These are phyloP conservation scores for Prosapia bicincta DNA, from an alignment of 2,888 invertebrate genomes.

Conservation along the genomic window DNA sequence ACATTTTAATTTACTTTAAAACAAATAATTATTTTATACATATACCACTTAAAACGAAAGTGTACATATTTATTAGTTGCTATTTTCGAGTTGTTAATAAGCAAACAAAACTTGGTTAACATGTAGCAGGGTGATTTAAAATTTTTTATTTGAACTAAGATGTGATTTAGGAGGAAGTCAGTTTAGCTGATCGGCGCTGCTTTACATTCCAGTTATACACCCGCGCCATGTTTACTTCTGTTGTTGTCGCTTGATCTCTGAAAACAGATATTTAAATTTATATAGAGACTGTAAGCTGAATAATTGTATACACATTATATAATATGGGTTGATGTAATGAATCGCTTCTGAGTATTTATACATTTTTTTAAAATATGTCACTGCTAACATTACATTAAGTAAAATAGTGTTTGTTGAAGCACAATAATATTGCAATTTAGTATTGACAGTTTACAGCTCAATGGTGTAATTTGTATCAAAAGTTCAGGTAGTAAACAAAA, in stretches of 20 bases:
- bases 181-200: conserved; percentile 72
- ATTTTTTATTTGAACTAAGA: too few relatives aligned
- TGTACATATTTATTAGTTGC: neutral
- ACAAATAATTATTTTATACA: neutral
- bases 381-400: too few relatives aligned
- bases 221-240: conserved; percentile 98
- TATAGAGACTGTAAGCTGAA: conserved; percentile 36
- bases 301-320: too few relatives aligned
- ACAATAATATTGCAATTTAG: too few relatives aligned
- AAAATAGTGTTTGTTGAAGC: too few relatives aligned
- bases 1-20: neutral
- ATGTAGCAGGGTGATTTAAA: too few relatives aligned
- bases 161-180: conserved; percentile 34
- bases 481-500: too few relatives aligned
- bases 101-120: neutral
- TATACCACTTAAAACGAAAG: neutral
- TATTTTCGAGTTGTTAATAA: neutral
- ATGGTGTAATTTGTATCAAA: too few relatives aligned
- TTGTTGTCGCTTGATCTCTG: conserved; percentile 96
- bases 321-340: too few relatives aligned
- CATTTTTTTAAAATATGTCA: too few relatives aligned
- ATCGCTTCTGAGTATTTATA: too few relatives aligned
- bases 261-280: conserved; percentile 36
- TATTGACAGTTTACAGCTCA: too few relatives aligned
- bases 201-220: conserved; percentile 99